Conservation (phyloP, 2,888 invertebrate genomes). For the Didymodactylos carnosus region DNA sequence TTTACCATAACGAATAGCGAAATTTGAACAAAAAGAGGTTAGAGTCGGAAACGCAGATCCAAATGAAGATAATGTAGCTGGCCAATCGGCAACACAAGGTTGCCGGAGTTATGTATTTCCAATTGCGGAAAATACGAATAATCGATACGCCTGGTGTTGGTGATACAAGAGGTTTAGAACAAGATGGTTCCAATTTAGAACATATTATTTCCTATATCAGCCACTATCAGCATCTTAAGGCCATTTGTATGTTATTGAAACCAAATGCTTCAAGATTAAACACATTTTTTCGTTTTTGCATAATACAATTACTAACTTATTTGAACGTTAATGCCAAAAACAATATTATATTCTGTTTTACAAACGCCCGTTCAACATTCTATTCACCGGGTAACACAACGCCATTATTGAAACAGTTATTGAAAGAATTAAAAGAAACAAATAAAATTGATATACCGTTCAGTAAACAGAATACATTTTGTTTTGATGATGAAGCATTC, state of each 20-base stretch:
- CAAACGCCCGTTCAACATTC: background rate
- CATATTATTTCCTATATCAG: background rate
- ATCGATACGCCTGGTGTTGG: background rate
- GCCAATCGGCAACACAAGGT: background rate
- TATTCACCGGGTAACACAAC: background rate
- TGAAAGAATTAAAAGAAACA: too few species aligned
- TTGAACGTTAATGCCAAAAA: background rate
- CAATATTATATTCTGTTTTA: background rate
- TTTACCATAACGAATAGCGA: background rate
- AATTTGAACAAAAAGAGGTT: background rate
- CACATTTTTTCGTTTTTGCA: background rate
- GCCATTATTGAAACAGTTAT: background rate
- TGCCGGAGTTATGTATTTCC: background rate
- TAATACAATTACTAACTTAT: background rate
- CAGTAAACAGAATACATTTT: background rate
- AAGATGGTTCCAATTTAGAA: background rate
- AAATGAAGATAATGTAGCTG: background rate
- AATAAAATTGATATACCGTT: background rate
- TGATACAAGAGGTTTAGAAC: background rate
- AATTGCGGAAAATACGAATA: background rate
- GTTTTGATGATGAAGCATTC: background rate
- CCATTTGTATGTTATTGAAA: background rate
- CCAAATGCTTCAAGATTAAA: background rate
- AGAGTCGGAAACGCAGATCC: background rate
- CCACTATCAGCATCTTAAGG: background rate